These are phyloP conservation scores for roundworm (Caenorhabditis elegans) DNA, from an alignment of 1,140 invertebrate species.

Conservation along the genomic window DNA sequence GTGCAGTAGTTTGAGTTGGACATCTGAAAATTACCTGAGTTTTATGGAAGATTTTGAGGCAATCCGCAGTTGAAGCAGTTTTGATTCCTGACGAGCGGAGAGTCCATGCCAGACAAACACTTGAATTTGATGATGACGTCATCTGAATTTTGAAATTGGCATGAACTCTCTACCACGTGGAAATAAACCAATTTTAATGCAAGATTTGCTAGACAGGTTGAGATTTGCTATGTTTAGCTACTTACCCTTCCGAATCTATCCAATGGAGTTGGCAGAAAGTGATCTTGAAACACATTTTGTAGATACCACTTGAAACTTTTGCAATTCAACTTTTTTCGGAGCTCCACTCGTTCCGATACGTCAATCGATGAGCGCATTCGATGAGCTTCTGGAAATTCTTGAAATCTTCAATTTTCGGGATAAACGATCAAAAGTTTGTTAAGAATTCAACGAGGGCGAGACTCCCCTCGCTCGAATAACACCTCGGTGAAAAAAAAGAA, in stretches of 20 bases:
- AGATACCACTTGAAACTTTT: slow-evolving; percentile 96
- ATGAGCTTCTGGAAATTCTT: slow-evolving; percentile 71
- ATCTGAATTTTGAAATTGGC: not conserved
- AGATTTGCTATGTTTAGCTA: not conserved
- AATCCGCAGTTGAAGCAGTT: slow-evolving; percentile 4
- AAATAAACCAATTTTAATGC: no score
- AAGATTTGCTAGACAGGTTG: no score
- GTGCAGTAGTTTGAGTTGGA: slow-evolving; percentile 49
- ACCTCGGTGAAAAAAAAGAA: no score
- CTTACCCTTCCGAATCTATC: slow-evolving; percentile 79
- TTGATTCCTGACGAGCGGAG: slow-evolving; percentile 22
- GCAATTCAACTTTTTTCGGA: slow-evolving; percentile 80
- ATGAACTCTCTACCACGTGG: not conserved
- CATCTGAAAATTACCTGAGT: slow-evolving; percentile 56
- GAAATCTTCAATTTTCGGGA: not conserved
- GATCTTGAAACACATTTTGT: slow-evolving; percentile 89
- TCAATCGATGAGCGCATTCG: slow-evolving; percentile 73
- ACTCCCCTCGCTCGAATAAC: no score
- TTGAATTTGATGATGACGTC: not conserved
- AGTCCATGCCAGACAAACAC: not conserved
- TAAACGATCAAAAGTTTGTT: no score
- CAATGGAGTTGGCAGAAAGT: slow-evolving; percentile 82
- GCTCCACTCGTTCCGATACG: slow-evolving; percentile 72
- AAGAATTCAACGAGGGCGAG: no score
- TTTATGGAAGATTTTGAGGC: slow-evolving; percentile 42